Evolutionary conservation across 2,113 vertebrate genomes (phyloP).

Genomic region (Piaya cayana): DNA sequence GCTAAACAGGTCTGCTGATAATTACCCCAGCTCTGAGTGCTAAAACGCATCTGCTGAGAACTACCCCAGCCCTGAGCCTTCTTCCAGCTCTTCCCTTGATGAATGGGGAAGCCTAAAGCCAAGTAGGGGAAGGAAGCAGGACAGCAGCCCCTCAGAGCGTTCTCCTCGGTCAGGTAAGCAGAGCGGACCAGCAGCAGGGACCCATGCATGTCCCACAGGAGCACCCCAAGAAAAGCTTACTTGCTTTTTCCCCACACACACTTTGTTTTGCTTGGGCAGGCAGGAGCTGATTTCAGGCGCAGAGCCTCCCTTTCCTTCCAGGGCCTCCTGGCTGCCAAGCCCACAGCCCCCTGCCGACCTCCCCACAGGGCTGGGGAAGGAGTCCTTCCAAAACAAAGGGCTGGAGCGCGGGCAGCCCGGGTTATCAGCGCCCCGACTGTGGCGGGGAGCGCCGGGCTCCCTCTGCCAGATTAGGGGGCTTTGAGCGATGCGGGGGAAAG

Average conservation of each 20-base stretch:
- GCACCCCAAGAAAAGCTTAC: background rate
- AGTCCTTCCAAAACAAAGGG: background rate
- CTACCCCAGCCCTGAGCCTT: background rate
- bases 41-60: no score
- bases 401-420: background rate
- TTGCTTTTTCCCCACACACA: no score
- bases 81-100: background rate
- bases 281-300: background rate
- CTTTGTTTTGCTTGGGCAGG: background rate
- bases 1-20: background rate
- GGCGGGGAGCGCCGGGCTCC: constrained; percentile 2
- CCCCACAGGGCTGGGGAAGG: background rate
- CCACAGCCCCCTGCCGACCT: background rate
- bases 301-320: constrained; percentile 55
- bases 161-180: fast-evolving
- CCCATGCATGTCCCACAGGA: fast-evolving
- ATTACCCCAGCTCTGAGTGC: background rate
- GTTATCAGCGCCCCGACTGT: background rate
- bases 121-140: background rate
- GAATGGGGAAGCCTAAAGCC: background rate
- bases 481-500: background rate
- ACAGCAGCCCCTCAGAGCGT: fast-evolving
- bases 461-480: constrained; percentile 21
- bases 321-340: background rate
- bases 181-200: fast-evolving